A percentile compares a stretch with the other conserved stretches of the same genome.
Conservation (phyloP, 1,140 invertebrate genomes). For the Zaprionus africanus region DNA sequence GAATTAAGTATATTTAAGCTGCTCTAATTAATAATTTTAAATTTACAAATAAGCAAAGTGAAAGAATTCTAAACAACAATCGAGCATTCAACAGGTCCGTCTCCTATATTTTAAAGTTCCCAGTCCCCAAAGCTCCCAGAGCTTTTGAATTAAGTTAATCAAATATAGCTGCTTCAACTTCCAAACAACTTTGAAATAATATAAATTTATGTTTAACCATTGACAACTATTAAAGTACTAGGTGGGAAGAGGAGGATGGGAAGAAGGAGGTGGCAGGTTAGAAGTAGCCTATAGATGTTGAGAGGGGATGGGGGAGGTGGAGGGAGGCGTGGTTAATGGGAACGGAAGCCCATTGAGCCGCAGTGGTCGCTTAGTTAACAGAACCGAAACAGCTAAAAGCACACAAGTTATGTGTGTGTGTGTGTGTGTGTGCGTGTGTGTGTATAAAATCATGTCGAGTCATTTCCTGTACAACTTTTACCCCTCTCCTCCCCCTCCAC, state of each 20-base stretch:
- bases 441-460: slow-evolving; percentile 74
- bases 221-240: not conserved
- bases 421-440: slow-evolving; percentile 55
- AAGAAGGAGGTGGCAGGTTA: no score
- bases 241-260: not conserved
- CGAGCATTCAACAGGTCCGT: not conserved
- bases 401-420: slow-evolving; percentile 69
- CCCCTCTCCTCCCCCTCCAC: not conserved
- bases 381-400: slow-evolving; percentile 59
- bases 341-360: slow-evolving; percentile 36
- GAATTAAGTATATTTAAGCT: no score
- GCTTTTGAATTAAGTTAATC: not conserved
- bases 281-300: not conserved
- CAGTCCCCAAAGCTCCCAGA: not conserved
- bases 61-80: not conserved
- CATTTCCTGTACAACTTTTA: slow-evolving; percentile 75
- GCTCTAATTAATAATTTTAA: no score
- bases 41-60: no score
- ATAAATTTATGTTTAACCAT: not conserved
- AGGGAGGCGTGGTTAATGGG: slow-evolving; percentile 1
- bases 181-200: not conserved
- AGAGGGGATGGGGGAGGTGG: no score
- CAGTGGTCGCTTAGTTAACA: slow-evolving; percentile 36
- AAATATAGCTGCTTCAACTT: not conserved
- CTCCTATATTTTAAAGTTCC: not conserved